Evolutionary conservation across 2,888 invertebrate species (phyloP).

Genomic region (Protophormia terraenovae): DNA sequence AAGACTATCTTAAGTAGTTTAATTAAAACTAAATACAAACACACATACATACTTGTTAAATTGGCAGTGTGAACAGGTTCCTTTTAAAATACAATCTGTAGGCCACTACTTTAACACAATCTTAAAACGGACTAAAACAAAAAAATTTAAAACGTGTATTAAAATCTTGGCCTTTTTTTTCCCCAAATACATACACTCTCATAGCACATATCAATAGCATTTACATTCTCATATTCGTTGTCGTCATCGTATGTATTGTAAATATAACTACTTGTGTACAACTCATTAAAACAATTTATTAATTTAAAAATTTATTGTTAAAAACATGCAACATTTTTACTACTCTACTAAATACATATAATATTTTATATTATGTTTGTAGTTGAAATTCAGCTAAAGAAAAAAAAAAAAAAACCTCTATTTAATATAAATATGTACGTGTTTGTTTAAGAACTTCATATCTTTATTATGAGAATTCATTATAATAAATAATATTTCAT

Average conservation of each 20-base stretch:
- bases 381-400: neutral
- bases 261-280: constrained; percentile 51
- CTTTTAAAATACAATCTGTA: constrained; percentile 7
- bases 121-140: neutral
- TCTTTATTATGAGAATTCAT: constrained; percentile 62
- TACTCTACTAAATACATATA: neutral
- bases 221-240: constrained; percentile 32
- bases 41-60: neutral
- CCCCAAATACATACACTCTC: neutral
- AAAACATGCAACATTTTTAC: constrained; percentile 66
- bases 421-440: neutral
- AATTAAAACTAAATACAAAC: constrained; percentile 14
- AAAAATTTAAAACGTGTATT: neutral
- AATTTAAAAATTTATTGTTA: constrained; percentile 66
- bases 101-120: neutral
- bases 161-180: neutral
- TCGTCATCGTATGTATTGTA: neutral
- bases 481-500: constrained; percentile 64
- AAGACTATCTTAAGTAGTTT: constrained; percentile 42
- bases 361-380: neutral
- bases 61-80: constrained; percentile 58
- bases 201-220: constrained; percentile 24
- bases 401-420: neutral
- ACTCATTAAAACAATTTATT: constrained; percentile 69
- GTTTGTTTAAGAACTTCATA: constrained; percentile 49